A percentile compares a stretch with the other conserved stretches of the same genome.
Evolutionary conservation across 2,113 vertebrate genomes (phyloP).

Genomic region (Oostethus manadensis): DNA sequence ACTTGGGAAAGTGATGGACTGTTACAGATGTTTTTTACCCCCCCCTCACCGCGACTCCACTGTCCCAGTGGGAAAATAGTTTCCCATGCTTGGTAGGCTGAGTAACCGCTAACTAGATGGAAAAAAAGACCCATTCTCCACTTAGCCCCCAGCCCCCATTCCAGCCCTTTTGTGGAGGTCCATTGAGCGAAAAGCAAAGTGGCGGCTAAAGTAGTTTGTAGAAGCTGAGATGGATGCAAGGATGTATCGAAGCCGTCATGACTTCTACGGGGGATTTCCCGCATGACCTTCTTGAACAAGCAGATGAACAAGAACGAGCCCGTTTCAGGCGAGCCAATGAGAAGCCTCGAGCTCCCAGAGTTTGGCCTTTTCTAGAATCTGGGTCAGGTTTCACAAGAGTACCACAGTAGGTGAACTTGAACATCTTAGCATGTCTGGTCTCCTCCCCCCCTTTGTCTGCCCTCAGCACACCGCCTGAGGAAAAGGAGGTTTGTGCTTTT

Average conservation of each 20-base stretch:
- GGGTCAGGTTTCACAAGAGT: conserved; percentile 62
- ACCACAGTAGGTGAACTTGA: conserved; percentile 28
- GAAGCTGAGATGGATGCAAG: background rate
- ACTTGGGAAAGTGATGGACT: conserved; percentile 12
- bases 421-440: conserved; percentile 48
- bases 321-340: conserved; percentile 32
- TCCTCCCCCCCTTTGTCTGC: conserved; percentile 33
- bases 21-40: conserved; percentile 38
- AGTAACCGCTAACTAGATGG: conserved; percentile 48
- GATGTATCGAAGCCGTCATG: background rate
- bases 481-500: conserved; percentile 45
- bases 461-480: conserved; percentile 52
- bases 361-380: conserved; percentile 55
- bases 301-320: conserved; percentile 37
- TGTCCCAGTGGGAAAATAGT: conserved; percentile 21
- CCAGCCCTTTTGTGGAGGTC: conserved; percentile 7
- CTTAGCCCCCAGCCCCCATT: conserved; percentile 1
- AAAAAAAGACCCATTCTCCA: conserved; percentile 41
- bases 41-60: conserved; percentile 25
- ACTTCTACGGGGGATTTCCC: conserved; percentile 3
- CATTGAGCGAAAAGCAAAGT: background rate
- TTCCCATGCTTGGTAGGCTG: conserved; percentile 47
- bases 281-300: conserved; percentile 23
- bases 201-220: no score
- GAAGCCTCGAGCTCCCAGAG: conserved; percentile 43